These are phyloP conservation scores for Collichthys lucidus DNA, from an alignment of 2,113 vertebrate species.

Conservation along the genomic window DNA sequence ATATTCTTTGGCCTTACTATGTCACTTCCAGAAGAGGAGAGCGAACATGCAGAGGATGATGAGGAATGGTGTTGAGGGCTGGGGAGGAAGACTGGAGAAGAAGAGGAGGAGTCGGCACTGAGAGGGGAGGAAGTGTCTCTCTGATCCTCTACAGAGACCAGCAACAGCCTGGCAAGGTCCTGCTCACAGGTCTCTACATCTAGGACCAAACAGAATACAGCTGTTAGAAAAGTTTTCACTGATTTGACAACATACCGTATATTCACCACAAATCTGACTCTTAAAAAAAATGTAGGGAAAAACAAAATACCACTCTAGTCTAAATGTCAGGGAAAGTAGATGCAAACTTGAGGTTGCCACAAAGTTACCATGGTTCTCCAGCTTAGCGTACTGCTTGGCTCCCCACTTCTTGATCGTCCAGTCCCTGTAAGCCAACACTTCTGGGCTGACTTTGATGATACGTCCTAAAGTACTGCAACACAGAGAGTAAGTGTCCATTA, in stretches of 20 bases:
- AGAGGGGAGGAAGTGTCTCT: conserved; percentile 84
- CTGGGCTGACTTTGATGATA: conserved; percentile 93
- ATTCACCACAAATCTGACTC: not conserved
- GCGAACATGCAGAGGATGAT: conserved; percentile 85
- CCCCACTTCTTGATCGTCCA: conserved; percentile 95
- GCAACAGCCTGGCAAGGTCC: conserved; percentile 71
- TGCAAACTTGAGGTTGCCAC: not conserved
- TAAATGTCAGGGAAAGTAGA: not conserved
- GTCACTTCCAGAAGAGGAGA: conserved; percentile 92
- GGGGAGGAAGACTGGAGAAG: conserved; percentile 85
- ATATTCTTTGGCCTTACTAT: conserved; percentile 84
- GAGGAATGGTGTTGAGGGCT: conserved; percentile 89
- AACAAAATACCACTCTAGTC: not conserved
- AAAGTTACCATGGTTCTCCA: conserved; percentile 63
- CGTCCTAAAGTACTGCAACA: conserved; percentile 90
- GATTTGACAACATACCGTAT: not conserved
- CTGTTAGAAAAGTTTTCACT: not conserved
- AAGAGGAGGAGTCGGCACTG: conserved; percentile 82
- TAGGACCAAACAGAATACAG: conserved; percentile 25
- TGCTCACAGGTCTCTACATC: conserved; percentile 80
- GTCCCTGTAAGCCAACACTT: conserved; percentile 91
- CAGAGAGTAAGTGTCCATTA: not conserved
- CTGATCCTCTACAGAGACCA: conserved; percentile 80
- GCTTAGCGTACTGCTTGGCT: conserved; percentile 68
- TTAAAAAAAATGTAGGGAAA: not conserved